Conservation (phyloP, 1,140 invertebrate species). For the Marisa cornuarietis region DNA sequence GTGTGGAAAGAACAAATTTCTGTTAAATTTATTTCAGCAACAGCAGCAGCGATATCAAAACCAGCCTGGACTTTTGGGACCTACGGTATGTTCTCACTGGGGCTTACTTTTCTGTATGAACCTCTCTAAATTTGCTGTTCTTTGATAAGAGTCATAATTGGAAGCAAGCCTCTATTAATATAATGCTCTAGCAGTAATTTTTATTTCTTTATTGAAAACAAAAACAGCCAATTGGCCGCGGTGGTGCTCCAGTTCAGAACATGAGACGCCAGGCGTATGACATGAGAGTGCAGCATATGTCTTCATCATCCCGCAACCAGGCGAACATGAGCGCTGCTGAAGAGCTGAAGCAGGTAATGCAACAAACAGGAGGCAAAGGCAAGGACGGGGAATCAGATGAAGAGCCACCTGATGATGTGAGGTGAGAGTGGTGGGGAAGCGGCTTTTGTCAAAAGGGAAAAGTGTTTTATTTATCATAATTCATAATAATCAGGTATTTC, state of each 20-base stretch:
- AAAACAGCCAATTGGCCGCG: slow-evolving; percentile 12
- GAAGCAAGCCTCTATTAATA: too few species aligned
- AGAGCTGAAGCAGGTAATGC: slow-evolving; percentile 47
- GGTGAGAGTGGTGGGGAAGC: slow-evolving; percentile 40
- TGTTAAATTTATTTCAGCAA: background rate
- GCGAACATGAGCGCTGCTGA: slow-evolving; percentile 45
- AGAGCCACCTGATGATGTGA: slow-evolving; percentile 90
- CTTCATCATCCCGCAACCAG: slow-evolving; percentile 30
- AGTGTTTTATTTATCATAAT: too few species aligned
- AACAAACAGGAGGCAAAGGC: slow-evolving; percentile 18
- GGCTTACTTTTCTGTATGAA: too few species aligned
- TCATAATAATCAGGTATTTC: too few species aligned
- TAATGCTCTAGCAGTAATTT: too few species aligned
- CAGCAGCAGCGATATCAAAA: background rate
- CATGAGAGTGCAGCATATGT: slow-evolving; percentile 58
- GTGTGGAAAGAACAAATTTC: background rate
- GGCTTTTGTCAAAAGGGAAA: background rate
- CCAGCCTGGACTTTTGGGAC: too few species aligned
- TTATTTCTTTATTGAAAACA: too few species aligned
- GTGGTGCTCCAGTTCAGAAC: slow-evolving; percentile 44
- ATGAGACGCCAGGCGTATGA: slow-evolving; percentile 61
- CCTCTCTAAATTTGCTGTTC: too few species aligned
- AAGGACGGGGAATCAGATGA: slow-evolving; percentile 73
- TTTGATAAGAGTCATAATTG: too few species aligned
- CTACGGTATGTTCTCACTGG: too few species aligned